Percentiles rank a stretch among this genome's conserved stretches.
These are phyloP conservation scores for Orcinus orca DNA, from an alignment of 2,113 vertebrate species.

Conservation along the genomic window DNA sequence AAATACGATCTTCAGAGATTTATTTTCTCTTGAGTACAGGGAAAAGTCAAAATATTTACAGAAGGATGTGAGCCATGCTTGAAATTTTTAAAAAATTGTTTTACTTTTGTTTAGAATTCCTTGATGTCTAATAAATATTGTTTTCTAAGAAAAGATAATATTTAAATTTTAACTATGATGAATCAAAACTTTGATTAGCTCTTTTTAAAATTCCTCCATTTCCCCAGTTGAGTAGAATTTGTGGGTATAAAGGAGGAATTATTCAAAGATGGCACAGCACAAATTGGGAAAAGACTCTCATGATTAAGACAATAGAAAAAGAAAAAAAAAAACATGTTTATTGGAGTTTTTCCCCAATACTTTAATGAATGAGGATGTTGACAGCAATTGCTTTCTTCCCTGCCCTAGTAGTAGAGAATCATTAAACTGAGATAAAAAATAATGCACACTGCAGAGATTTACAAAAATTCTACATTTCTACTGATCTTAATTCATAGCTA, in stretches of 20 bases:
- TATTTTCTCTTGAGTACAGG: neutral
- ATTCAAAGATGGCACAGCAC: neutral
- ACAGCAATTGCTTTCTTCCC: neutral
- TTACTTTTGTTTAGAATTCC: neutral
- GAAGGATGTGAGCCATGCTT: neutral
- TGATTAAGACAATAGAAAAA: neutral
- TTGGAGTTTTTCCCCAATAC: neutral
- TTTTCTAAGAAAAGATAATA: neutral
- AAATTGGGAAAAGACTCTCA: neutral
- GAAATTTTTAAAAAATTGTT: neutral
- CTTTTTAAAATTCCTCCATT: neutral
- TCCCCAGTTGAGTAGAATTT: neutral
- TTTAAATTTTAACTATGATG: neutral
- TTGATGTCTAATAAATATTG: neutral
- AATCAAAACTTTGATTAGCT: neutral
- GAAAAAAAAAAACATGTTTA: neutral
- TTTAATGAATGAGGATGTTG: neutral
- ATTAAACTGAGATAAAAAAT: slow-evolving; percentile 3
- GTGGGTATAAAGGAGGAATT: neutral
- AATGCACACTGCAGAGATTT: neutral
- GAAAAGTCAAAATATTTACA: neutral
- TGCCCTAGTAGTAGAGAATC: neutral
- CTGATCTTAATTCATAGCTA: neutral
- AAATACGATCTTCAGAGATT: neutral
- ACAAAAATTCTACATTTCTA: neutral